Base-by-base conservation (phyloP, 2,888 invertebrate species). In the Silvanus unidentatus region DNA sequence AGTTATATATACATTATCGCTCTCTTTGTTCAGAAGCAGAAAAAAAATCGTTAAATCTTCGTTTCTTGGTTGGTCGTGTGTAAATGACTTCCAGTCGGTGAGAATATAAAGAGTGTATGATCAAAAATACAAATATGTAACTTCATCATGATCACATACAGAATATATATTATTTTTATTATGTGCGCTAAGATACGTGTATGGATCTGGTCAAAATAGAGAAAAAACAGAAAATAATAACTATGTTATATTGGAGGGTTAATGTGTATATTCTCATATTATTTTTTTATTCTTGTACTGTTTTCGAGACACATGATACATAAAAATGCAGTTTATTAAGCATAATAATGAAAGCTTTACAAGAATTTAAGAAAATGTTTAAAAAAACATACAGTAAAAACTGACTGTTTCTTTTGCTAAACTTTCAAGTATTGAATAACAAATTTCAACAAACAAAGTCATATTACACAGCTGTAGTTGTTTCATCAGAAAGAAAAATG, bases 1-100 rank as follows among this genome's bases (percentile, higher is more conserved):
- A 54, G 50, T 54, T 55, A 22, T 22, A 22, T 22, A 52, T 49
- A 43, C 52, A 52, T 52, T 47, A 52, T 49, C 37, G 52, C 52
- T 52, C 52, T 52, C 51, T 52, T 12, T 14, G 6, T 36, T 39
- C 12, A 34, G 8, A 5, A 22, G 8, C 3, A 22, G 8, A 22
- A 22, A 22, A 22, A 5, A 22, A 22, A 22, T 5, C 8, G 22
- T 5, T 5, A 22, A 22, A 5, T 22, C 3, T 3, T 22, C 8
- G 8, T 22, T 22, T n/a, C n/a, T n/a, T n/a, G n/a, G 22, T 22
- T 22, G 22, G 22, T 22, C 22, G 22, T 22, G 22, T 22, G 22
- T 22, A 22, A 22, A 22, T 22, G 22, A 22, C 22, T 22, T 22
- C 22, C 22, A 22, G 22, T 22, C 22, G 22, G 22, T 22, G 22